Evolutionary conservation across 2,113 vertebrate species (phyloP), one percentile per base, ranked within the genome.

Genomic region (Pheucticus melanocephalus): DNA sequence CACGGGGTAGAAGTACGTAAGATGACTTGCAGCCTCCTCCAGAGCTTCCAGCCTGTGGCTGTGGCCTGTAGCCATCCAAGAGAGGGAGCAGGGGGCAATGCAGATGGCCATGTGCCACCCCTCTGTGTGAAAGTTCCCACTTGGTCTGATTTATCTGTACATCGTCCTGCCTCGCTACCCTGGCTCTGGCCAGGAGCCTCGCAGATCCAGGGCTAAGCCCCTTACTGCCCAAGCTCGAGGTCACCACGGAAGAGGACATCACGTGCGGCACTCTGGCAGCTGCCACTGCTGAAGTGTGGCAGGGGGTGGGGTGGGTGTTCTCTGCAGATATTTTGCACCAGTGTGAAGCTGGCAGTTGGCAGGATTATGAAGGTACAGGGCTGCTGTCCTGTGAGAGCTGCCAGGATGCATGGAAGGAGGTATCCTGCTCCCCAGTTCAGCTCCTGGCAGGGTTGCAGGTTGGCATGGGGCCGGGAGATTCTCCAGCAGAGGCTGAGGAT

Each of bases 191-290:
- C 6, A 13, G 57, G 79, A 95, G 87, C 82, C 31, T 42, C 28
- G 64, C 4, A 18, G 90, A 94, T 94, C 86, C 92, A 76, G 71
- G 1, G 4, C 42, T 96, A 97, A 97, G 93, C 95, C 53, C 94
- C 96, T 97, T 97, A 96, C 44, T 2, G 8, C 78, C n/a, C 27
- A 42, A 88, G 79, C 47, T 40, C 0, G n/a, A 94, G 90, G 94
- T 95, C 88, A 89, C 88, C 61, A 54, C 25, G 1, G 24, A 68
- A 70, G 87, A 53, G 57, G 75, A 87, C 33, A 0, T 63, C 30
- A 82, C 1, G 0, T 56, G 61, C 42, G n/a, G 37, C 35, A 17
- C 48, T 76, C 44, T 37, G 72, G 37, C 20, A 89, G 89, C 80
- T 79, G 89, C 66, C 0, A 3, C 54, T 7, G 37, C 50, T 83